Evolutionary conservation across 2,113 vertebrate genomes (phyloP).

Genomic region (Salvelinus alpinus): DNA sequence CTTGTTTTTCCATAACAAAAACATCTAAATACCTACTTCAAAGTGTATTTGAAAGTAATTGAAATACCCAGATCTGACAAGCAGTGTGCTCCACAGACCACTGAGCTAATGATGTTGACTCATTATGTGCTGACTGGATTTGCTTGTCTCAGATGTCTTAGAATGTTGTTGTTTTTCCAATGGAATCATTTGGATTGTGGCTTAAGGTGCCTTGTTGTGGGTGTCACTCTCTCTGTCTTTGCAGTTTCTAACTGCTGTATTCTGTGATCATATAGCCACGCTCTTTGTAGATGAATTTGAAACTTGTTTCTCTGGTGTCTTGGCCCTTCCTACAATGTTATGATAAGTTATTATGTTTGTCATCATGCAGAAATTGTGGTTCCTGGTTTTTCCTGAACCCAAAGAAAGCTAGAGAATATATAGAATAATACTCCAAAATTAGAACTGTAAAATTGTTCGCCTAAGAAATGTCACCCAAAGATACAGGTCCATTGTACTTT

Average conservation of each 20-base stretch:
- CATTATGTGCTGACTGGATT: slow-evolving; percentile 15
- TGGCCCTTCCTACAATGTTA: neutral
- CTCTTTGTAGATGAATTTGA: slow-evolving; percentile 16
- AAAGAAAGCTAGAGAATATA: neutral
- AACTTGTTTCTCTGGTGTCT: slow-evolving; percentile 6
- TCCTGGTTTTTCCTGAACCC: neutral
- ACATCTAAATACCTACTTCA: too few species aligned
- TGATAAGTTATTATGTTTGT: neutral
- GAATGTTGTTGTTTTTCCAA: slow-evolving; percentile 1
- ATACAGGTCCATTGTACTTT: neutral
- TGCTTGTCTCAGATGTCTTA: slow-evolving; percentile 11
- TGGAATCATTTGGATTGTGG: slow-evolving; percentile 35
- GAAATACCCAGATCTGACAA: neutral
- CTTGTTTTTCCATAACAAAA: too few species aligned
- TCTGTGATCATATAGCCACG: slow-evolving; percentile 22
- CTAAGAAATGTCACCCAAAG: neutral
- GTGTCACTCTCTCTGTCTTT: slow-evolving; percentile 30
- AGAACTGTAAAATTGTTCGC: neutral
- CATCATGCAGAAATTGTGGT: neutral
- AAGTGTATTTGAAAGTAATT: too few species aligned
- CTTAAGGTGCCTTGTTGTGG: slow-evolving; percentile 41
- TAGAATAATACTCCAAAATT: neutral
- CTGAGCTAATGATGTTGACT: neutral
- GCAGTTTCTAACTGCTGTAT: slow-evolving; percentile 23
- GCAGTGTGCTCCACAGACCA: slow-evolving; percentile 7